A percentile compares a stretch with the other conserved stretches of the same genome.
phyloP scores from a whole-genome alignment of 1,140 invertebrate species.

The Papilio machaon region DNA sequence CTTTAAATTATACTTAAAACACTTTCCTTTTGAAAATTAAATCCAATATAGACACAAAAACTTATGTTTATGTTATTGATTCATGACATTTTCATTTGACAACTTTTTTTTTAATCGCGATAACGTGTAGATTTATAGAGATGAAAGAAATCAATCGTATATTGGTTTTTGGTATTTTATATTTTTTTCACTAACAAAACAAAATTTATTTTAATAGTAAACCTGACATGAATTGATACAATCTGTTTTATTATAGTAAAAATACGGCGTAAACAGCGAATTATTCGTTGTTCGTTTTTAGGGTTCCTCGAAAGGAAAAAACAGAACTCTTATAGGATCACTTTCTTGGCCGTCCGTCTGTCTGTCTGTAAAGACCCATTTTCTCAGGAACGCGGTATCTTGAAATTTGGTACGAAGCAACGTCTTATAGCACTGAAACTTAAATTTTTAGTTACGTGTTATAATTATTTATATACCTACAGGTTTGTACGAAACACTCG shows the following conservation, averaged over 20 bases:
- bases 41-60: neutral
- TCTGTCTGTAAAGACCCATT: too few species aligned
- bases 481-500: too few species aligned
- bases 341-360: too few species aligned
- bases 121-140: neutral
- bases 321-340: too few species aligned
- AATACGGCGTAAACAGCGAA: neutral
- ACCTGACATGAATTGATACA: too few species aligned
- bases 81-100: constrained; percentile 2
- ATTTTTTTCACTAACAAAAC: neutral
- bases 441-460: too few species aligned
- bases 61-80: neutral
- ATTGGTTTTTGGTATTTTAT: neutral
- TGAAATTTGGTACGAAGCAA: too few species aligned
- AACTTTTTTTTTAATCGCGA: neutral
- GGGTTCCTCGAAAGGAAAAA: too few species aligned
- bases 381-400: too few species aligned
- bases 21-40: neutral
- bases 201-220: neutral
- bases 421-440: too few species aligned
- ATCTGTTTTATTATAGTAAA: neutral
- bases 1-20: neutral
- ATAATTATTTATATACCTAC: too few species aligned
- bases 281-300: too few species aligned
- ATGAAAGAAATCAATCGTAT: neutral